A percentile compares a stretch with the other conserved stretches of the same genome.
phyloP scores from a whole-genome alignment of 2,113 vertebrate genomes.

The Myrmecobius fasciatus region DNA sequence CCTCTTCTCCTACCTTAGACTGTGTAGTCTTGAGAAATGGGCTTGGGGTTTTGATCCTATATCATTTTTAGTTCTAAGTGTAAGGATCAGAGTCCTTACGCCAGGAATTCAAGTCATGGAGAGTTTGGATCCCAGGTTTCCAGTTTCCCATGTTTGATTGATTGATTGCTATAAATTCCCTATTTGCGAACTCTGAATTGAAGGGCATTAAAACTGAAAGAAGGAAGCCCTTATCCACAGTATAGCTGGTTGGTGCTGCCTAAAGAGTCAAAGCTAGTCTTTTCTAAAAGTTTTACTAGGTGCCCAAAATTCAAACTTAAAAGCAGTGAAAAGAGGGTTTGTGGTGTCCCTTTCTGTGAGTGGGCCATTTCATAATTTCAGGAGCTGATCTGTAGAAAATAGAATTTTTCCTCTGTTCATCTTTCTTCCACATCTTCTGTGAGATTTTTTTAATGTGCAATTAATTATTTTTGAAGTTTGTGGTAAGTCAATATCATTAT shows the following conservation, averaged over 20 bases:
- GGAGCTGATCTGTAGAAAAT: neutral
- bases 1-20: neutral
- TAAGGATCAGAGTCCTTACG: neutral
- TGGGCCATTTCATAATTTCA: neutral
- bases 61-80: neutral
- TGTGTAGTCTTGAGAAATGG: neutral
- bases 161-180: neutral
- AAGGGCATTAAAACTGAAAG: neutral
- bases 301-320: neutral
- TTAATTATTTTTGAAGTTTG: neutral
- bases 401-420: neutral
- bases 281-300: neutral
- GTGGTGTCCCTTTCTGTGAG: neutral
- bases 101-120: neutral
- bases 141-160: neutral
- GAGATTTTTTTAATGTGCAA: neutral
- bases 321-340: neutral
- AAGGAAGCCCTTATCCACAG: neutral
- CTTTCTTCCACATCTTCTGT: neutral
- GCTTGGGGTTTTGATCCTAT: neutral
- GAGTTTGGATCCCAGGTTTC: neutral
- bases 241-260: neutral
- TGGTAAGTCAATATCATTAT: neutral
- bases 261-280: neutral
- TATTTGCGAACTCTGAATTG: neutral